Evolutionary conservation across 2,113 vertebrate species (phyloP), one percentile per base, ranked within the genome.

Genomic region (Larimichthys crocea): DNA sequence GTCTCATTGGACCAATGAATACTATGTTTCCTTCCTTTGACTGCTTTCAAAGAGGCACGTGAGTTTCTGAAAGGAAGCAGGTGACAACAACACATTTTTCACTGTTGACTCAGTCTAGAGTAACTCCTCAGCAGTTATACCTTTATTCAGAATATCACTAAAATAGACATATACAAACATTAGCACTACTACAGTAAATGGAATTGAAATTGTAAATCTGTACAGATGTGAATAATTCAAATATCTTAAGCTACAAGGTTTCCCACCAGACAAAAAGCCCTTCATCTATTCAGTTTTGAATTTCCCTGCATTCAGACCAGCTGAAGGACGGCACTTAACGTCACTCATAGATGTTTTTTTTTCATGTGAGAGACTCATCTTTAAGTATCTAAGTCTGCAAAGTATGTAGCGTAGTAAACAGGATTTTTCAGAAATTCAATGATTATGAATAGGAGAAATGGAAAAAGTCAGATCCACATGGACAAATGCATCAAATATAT

Each of bases 21-120:
- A 60, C 67, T 22, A 31, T 5, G 2, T 16, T 88, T 90, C 86
- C 85, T 91, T 87, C 83, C 87, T 90, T 15, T 0, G 65, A 42
- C 53, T 2, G 76, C 79, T 84, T 83, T 88, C 31, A 76, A 67
- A 76, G 57, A 85, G 22, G 3, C 49, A 19, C 1, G 12, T 49
- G 59, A 82, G 57, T 46, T 19, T 2, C 15, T 70, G 60, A 61
- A 86, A 84, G 89, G 84, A 87, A 88, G 55, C 72, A 73, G 62
- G 5, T 56, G 76, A 79, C 40, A 19, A 55, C 68, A 2, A 62
- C 12, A 52, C 3, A 7, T 56, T 46, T 55, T 19, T 59, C 31
- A 44, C 49, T n/a, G 40, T 19, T 63, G 48, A 70, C 53, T 84
- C 84, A 55, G 17, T 44, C 1, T 1, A 59, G 14, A 50, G 8